Conservation (phyloP, 2,888 invertebrate genomes). For the Ormyrus pomaceus region DNA sequence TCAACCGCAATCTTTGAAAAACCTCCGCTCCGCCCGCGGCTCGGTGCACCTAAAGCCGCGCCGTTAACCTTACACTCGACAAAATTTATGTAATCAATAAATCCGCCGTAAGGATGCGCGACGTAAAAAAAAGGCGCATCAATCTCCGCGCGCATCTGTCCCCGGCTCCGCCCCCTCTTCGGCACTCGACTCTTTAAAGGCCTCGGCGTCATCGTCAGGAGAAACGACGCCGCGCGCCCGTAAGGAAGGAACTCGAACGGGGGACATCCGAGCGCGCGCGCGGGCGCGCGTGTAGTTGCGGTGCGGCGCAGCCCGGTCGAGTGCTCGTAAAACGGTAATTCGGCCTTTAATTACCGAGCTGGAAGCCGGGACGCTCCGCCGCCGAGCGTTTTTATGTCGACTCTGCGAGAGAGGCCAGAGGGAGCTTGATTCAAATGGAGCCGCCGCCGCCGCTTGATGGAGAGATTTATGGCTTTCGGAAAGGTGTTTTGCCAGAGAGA, state of each 20-base stretch:
- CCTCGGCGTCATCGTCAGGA: no score
- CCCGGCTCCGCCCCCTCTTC: no score
- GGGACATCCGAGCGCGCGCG: constrained; percentile 6
- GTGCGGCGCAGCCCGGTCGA: neutral
- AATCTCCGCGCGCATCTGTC: neutral
- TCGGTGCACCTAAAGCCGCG: no score
- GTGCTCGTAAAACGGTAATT: constrained; percentile 48
- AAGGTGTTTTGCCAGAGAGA: constrained; percentile 29
- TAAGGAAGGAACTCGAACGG: neutral
- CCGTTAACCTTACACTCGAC: neutral
- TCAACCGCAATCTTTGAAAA: no score
- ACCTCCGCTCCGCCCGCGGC: no score
- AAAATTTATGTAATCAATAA: constrained; percentile 41
- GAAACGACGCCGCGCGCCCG: neutral
- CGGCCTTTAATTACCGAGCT: constrained; percentile 43
- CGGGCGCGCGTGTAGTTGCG: constrained; percentile 3
- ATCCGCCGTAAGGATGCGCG: constrained; percentile 18
- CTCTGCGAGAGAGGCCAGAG: neutral
- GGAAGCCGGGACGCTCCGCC: neutral
- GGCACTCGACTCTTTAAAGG: no score
- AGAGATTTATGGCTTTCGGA: constrained; percentile 43
- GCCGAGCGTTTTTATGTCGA: constrained; percentile 22
- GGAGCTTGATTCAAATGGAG: constrained; percentile 19
- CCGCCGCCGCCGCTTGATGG: constrained; percentile 5
- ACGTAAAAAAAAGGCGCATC: constrained; percentile 27